Conservation (phyloP, 1,140 invertebrate genomes). For the Drosophila kepulauana region DNA sequence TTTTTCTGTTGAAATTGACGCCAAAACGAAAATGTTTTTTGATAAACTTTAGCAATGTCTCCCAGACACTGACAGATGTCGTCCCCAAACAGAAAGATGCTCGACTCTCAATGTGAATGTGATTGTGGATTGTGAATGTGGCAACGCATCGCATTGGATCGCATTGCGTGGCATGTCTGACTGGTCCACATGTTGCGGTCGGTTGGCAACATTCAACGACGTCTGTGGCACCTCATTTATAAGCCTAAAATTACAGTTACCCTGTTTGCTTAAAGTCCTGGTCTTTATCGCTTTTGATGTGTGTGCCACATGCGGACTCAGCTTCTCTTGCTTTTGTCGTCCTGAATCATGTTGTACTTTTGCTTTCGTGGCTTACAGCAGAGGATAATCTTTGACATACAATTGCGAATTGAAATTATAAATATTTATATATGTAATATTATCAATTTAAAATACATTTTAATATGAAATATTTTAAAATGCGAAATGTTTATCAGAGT, state of each 20-base stretch:
- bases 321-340: background rate
- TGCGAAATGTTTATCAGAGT: too few relatives aligned
- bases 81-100: conserved; percentile 43
- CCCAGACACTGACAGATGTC: conserved; percentile 65
- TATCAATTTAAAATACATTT: too few relatives aligned
- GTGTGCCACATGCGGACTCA: background rate
- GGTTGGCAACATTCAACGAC: conserved; percentile 8
- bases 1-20: conserved; percentile 69
- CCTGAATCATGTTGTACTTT: background rate
- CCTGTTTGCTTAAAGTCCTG: conserved; percentile 8
- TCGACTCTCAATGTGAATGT: conserved; percentile 1
- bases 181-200: conserved; percentile 53
- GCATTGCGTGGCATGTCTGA: conserved; percentile 25
- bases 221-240: conserved; percentile 47
- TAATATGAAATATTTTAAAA: too few relatives aligned
- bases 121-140: conserved; percentile 14
- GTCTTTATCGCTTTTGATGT: background rate
- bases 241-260: conserved; percentile 67
- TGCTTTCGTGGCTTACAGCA: background rate
- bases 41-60: conserved; percentile 57
- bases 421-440: too few relatives aligned
- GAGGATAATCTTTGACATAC: background rate
- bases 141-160: background rate
- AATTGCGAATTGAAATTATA: too few relatives aligned
- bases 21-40: conserved; percentile 76